Percentiles rank a stretch among this genome's conserved stretches.
These are phyloP conservation scores for Drosophila chauvacae DNA, from an alignment of 1,140 invertebrate species.

Conservation along the genomic window DNA sequence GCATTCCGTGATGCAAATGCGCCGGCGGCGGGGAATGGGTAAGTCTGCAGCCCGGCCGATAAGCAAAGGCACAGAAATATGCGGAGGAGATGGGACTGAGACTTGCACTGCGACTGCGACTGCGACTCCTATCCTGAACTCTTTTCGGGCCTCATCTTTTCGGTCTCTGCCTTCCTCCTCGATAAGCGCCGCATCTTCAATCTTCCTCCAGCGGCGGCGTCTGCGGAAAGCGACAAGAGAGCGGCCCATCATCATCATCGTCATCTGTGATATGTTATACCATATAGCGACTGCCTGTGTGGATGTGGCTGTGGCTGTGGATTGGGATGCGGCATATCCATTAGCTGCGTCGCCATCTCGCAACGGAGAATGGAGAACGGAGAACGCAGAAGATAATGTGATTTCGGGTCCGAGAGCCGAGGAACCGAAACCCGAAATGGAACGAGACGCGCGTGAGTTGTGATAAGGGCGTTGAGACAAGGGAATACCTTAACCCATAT, in stretches of 20 bases:
- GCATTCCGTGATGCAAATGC: conserved; percentile 62
- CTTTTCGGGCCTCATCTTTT: conserved; percentile 55
- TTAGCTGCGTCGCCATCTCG: conserved; percentile 73
- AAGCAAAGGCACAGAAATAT: conserved; percentile 68
- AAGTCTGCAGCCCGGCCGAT: conserved; percentile 68
- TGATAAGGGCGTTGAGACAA: conserved; percentile 74
- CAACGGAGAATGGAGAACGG: conserved; percentile 46
- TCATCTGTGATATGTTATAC: conserved; percentile 76
- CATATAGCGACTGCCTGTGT: conserved; percentile 6
- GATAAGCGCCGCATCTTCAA: conserved; percentile 84
- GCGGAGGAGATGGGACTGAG: conserved; percentile 40
- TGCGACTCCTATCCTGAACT: conserved; percentile 62
- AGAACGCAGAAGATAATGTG: conserved; percentile 65
- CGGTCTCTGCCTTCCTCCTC: conserved; percentile 47
- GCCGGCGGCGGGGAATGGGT: conserved; percentile 14
- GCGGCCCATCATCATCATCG: conserved; percentile 49
- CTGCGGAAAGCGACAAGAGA: conserved; percentile 45
- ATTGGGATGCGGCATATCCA: conserved; percentile 64
- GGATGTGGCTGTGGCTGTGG: background rate
- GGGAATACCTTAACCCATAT: conserved; percentile 76
- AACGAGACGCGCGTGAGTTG: conserved; percentile 79
- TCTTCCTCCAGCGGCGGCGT: conserved; percentile 68
- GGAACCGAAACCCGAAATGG: conserved; percentile 63
- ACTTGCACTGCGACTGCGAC: conserved; percentile 33
- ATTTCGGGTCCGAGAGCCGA: conserved; percentile 58